A percentile compares a stretch with the other conserved stretches of the same genome.
Conservation (phyloP, 2,888 invertebrate genomes). For the Reticulitermes lucifugus region DNA sequence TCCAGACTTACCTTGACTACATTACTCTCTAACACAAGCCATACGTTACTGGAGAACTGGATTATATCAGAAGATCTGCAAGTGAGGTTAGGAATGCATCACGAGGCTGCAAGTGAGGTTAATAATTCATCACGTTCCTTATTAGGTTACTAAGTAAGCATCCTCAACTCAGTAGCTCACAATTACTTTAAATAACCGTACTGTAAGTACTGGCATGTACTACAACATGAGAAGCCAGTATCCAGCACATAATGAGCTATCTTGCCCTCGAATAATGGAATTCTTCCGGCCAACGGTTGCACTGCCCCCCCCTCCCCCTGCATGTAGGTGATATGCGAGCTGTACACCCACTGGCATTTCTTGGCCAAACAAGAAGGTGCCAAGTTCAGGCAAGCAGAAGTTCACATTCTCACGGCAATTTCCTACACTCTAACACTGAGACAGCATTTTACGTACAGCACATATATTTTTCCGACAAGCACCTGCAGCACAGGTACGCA, state of each 20-base stretch:
- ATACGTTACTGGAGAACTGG: too few relatives aligned
- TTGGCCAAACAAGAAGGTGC: neutral
- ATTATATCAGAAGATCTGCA: too few relatives aligned
- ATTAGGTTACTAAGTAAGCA: too few relatives aligned
- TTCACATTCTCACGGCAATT: conserved; percentile 29
- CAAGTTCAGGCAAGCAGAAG: neutral
- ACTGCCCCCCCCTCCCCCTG: neutral
- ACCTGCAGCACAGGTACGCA: neutral
- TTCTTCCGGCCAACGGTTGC: conserved; percentile 13
- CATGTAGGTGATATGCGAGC: neutral
- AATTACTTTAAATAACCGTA: too few relatives aligned
- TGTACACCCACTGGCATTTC: neutral
- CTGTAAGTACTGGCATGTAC: too few relatives aligned
- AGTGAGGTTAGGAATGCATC: too few relatives aligned
- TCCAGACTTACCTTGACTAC: too few relatives aligned
- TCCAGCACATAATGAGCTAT: neutral
- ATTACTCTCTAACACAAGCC: too few relatives aligned
- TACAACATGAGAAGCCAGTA: too few relatives aligned
- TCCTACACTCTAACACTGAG: neutral
- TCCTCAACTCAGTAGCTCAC: too few relatives aligned
- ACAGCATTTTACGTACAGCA: neutral
- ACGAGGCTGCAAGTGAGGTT: too few relatives aligned
- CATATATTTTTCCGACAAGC: neutral
- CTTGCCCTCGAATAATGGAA: neutral
- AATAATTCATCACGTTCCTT: too few relatives aligned